These are phyloP conservation scores for Penaeus chinensis DNA, from an alignment of 1,140 invertebrate genomes.

Conservation along the genomic window DNA sequence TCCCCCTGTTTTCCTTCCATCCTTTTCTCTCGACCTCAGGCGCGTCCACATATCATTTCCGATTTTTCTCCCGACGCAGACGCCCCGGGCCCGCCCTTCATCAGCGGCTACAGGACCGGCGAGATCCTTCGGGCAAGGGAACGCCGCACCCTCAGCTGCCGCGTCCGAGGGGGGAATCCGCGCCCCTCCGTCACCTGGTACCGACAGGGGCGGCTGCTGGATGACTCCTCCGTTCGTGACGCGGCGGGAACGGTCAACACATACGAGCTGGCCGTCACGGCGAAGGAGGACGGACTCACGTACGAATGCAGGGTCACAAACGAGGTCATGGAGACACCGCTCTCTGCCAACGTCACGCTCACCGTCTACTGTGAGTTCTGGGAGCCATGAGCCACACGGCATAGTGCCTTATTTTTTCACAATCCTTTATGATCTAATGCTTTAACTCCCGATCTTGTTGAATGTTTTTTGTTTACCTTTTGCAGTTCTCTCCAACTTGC, in stretches of 20 bases:
- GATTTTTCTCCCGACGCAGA: constrained; percentile 72
- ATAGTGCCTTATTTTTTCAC: not conserved
- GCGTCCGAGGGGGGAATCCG: constrained; percentile 93
- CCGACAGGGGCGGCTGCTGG: constrained; percentile 86
- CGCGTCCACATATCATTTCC: too few species aligned
- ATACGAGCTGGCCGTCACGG: not conserved
- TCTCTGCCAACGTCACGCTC: not conserved
- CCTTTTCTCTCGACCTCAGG: too few species aligned
- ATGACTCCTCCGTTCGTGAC: constrained; percentile 81
- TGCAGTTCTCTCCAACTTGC: too few species aligned
- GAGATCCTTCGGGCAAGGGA: constrained; percentile 89
- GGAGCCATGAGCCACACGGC: not conserved
- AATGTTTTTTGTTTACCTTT: too few species aligned
- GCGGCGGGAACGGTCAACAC: constrained; percentile 69
- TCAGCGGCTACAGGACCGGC: constrained; percentile 89
- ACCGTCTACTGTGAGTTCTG: not conserved
- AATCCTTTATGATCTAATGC: too few species aligned
- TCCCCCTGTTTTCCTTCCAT: too few species aligned
- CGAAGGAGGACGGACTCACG: not conserved
- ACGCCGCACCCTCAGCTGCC: constrained; percentile 86
- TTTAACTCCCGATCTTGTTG: too few species aligned
- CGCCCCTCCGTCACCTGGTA: constrained; percentile 94
- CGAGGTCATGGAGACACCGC: not conserved
- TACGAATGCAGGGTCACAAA: not conserved
- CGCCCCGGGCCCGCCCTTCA: constrained; percentile 90